Percentiles rank a stretch among this genome's conserved stretches.
phyloP scores from a whole-genome alignment of 2,888 invertebrate species.

The Lepidocyrtoides sp. region DNA sequence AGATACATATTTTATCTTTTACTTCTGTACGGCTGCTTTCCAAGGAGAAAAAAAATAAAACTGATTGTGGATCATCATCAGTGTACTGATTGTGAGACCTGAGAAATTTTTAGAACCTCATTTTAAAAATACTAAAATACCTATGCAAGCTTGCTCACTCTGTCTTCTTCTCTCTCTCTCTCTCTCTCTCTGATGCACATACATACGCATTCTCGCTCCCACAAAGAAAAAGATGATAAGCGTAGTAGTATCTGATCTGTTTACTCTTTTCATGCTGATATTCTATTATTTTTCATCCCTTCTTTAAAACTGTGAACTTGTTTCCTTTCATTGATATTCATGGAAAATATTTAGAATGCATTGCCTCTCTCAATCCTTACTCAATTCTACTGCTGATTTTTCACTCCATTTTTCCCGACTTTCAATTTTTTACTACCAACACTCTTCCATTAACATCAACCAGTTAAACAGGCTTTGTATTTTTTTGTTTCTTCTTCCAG shows the following conservation, averaged over 20 bases:
- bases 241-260: no score
- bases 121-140: slow-evolving; percentile 40
- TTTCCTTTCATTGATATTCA: slow-evolving; percentile 63
- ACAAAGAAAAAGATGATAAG: neutral
- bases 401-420: slow-evolving; percentile 47
- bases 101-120: slow-evolving; percentile 42
- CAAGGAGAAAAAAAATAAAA: neutral
- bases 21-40: neutral
- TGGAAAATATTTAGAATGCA: slow-evolving; percentile 51
- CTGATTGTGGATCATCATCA: slow-evolving; percentile 43
- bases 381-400: slow-evolving; percentile 23
- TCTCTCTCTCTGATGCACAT: no score
- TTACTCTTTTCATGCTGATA: neutral
- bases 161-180: no score
- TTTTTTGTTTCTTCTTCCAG: neutral
- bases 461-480: slow-evolving; percentile 57
- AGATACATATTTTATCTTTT: slow-evolving; percentile 8
- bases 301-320: slow-evolving; percentile 15
- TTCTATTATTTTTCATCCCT: no score
- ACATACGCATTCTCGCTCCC: neutral
- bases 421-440: neutral
- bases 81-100: slow-evolving; percentile 40
- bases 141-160: neutral
- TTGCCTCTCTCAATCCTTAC: neutral
- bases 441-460: slow-evolving; percentile 49